These are phyloP conservation scores for Tragelaphus imberbis DNA, from an alignment of 2,113 vertebrate species.

Conservation along the genomic window DNA sequence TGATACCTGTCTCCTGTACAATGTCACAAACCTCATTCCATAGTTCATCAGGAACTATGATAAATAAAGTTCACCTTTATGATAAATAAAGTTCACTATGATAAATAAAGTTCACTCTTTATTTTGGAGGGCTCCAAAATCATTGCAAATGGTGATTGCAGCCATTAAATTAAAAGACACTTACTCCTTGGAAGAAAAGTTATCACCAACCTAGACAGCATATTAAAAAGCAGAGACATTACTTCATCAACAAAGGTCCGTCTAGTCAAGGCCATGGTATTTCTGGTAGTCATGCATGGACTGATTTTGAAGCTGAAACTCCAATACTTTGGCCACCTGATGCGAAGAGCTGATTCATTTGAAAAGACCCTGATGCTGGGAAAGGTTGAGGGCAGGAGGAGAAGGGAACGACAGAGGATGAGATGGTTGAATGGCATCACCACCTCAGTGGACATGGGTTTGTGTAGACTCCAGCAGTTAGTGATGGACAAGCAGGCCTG, in stretches of 20 bases:
- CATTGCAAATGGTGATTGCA: neutral
- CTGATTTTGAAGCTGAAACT: neutral
- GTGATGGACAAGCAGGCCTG: neutral
- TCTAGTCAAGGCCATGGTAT: neutral
- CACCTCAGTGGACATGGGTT: neutral
- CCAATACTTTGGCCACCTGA: neutral
- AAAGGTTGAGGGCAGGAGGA: neutral
- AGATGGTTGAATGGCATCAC: neutral
- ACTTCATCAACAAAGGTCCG: neutral
- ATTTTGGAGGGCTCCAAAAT: neutral
- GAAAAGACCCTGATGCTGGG: neutral
- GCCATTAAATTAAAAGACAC: neutral
- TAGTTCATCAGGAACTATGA: too few species aligned
- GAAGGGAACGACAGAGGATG: neutral
- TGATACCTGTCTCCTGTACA: too few species aligned
- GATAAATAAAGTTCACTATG: too few species aligned
- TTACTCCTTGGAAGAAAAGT: neutral
- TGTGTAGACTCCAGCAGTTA: neutral
- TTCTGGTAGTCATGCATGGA: neutral
- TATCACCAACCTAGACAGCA: neutral
- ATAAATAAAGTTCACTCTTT: too few species aligned
- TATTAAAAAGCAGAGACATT: neutral
- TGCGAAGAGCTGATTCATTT: neutral
- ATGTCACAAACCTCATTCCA: too few species aligned
- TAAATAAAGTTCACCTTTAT: too few species aligned